Conservation (phyloP, 2,888 invertebrate genomes). For the Aporophyla nigra region DNA sequence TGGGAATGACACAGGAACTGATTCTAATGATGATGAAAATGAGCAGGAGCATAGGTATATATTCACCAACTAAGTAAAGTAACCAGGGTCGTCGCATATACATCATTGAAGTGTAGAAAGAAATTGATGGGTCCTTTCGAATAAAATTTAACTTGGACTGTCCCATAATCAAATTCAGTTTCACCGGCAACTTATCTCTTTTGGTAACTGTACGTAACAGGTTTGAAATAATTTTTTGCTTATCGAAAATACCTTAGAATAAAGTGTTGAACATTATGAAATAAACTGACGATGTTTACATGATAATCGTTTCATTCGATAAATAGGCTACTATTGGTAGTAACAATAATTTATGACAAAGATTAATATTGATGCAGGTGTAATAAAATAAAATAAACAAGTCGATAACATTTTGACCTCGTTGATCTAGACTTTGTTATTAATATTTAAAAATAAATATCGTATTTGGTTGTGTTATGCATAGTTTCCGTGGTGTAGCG, state of each 20-base stretch:
- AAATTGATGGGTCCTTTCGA: too few species aligned
- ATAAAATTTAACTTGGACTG: too few species aligned
- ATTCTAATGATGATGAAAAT: not conserved
- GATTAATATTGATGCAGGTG: conserved; percentile 21
- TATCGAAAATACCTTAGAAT: too few species aligned
- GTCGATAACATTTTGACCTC: conserved; percentile 8
- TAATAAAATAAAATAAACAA: conserved; percentile 26
- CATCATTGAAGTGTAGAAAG: too few species aligned
- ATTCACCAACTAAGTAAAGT: too few species aligned
- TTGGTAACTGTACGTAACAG: not conserved
- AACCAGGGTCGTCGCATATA: too few species aligned
- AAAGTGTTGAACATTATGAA: not conserved
- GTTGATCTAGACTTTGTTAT: not conserved
- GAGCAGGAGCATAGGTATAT: not conserved
- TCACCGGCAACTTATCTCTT: too few species aligned
- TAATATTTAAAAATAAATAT: not conserved
- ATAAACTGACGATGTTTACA: not conserved
- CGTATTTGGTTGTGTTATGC: rapidly evolving
- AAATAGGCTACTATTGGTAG: not conserved
- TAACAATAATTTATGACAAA: not conserved
- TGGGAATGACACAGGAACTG: not conserved
- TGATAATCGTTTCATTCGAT: not conserved
- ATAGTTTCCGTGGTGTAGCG: conserved; percentile 95
- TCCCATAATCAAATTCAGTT: too few species aligned
- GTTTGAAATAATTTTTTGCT: not conserved